These are phyloP conservation scores for Malacosoma neustria DNA, from an alignment of 2,888 invertebrate species.

Conservation along the genomic window DNA sequence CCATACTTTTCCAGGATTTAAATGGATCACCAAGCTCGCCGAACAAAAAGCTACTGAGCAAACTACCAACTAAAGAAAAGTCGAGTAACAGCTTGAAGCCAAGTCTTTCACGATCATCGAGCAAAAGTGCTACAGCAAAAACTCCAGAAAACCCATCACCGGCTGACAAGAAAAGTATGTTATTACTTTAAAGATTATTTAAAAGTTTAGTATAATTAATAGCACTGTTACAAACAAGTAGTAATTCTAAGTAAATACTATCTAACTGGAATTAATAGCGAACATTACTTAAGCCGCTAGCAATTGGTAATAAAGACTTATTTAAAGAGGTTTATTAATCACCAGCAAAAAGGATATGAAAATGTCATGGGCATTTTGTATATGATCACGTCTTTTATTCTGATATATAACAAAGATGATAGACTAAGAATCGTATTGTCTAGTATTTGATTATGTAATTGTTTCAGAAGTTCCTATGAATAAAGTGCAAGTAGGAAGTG, in stretches of 20 bases:
- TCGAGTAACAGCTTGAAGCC: constrained; percentile 65
- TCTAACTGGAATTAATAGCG: too few relatives aligned
- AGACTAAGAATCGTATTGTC: too few relatives aligned
- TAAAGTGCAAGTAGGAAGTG: constrained; percentile 92
- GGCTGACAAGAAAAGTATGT: constrained; percentile 83
- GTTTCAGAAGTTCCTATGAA: constrained; percentile 90
- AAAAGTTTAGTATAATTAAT: background rate
- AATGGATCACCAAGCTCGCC: constrained; percentile 85
- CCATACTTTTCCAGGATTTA: constrained; percentile 63
- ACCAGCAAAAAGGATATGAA: too few relatives aligned
- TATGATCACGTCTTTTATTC: too few relatives aligned
- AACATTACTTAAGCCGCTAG: too few relatives aligned
- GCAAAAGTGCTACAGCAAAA: constrained; percentile 76
- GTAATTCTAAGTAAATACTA: too few relatives aligned
- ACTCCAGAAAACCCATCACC: constrained; percentile 79
- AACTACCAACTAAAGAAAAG: constrained; percentile 65
- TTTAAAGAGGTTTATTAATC: too few relatives aligned
- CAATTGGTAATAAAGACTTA: too few relatives aligned
- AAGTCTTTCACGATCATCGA: constrained; percentile 73
- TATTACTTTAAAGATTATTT: background rate
- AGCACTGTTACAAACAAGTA: background rate
- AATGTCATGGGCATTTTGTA: too few relatives aligned
- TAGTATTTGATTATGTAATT: too few relatives aligned
- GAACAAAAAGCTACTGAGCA: constrained; percentile 81
- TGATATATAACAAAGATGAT: too few relatives aligned